Conservation (phyloP, 2,888 invertebrate genomes). For the Abscondita cerata region DNA sequence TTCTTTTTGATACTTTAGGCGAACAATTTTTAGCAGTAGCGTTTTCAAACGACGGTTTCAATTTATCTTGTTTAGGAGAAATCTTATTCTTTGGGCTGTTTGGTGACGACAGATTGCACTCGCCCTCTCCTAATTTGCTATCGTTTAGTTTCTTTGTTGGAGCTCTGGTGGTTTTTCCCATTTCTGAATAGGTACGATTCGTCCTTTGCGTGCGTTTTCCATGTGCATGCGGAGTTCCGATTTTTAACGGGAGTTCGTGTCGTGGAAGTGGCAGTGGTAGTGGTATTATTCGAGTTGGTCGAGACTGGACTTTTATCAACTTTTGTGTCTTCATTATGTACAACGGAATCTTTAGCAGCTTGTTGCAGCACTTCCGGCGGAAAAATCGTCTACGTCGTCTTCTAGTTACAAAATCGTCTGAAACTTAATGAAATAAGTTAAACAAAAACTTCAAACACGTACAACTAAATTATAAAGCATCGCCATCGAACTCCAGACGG, state of each 20-base stretch:
- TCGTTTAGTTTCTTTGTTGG: conserved; percentile 27
- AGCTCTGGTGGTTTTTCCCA: conserved; percentile 43
- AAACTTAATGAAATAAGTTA: conserved; percentile 30
- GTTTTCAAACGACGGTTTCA: not conserved
- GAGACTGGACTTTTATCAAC: conserved; percentile 43
- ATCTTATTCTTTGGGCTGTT: conserved; percentile 38
- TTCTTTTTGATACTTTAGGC: conserved; percentile 61
- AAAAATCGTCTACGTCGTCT: conserved; percentile 52
- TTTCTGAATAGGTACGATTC: conserved; percentile 48
- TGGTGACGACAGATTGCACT: conserved; percentile 32
- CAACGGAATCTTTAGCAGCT: conserved; percentile 33
- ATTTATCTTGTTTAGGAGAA: conserved; percentile 13
- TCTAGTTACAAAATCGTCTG: conserved; percentile 49
- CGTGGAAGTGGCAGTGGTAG: conserved; percentile 46
- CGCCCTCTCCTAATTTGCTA: conserved; percentile 7
- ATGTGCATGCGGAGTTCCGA: conserved; percentile 56
- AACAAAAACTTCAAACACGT: not conserved
- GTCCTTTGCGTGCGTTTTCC: conserved; percentile 56
- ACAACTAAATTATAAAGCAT: not conserved
- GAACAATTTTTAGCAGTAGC: conserved; percentile 15
- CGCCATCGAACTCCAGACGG: not conserved
- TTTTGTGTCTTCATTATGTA: conserved; percentile 37
- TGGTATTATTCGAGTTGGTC: conserved; percentile 46
- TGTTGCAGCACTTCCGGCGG: conserved; percentile 51
- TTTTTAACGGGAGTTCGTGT: conserved; percentile 42